phyloP scores from a whole-genome alignment of 1,140 invertebrate genomes.

The Orchestia grillus region DNA sequence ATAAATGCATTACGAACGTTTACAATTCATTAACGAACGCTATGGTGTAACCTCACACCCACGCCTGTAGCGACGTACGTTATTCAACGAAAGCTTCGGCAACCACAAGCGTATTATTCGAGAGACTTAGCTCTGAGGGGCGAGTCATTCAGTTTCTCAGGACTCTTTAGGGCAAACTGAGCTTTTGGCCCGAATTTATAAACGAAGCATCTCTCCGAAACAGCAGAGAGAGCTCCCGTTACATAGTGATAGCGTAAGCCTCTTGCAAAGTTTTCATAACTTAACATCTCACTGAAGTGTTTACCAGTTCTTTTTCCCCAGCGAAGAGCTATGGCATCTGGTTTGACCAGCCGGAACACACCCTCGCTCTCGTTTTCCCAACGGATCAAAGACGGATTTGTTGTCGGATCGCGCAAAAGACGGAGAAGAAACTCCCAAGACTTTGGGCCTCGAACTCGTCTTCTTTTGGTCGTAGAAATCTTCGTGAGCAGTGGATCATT shows the following conservation, averaged over 20 bases:
- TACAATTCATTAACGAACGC: too few relatives aligned
- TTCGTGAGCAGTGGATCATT: constrained; percentile 55
- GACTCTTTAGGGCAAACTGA: not conserved
- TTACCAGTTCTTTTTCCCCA: constrained; percentile 58
- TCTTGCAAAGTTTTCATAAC: constrained; percentile 58
- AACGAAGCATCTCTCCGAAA: constrained; percentile 57
- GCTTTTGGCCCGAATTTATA: constrained; percentile 59
- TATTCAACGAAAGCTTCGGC: not conserved
- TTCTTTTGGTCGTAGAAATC: constrained; percentile 57
- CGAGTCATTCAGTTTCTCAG: not conserved
- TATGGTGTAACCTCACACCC: too few relatives aligned
- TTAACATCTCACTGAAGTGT: constrained; percentile 54
- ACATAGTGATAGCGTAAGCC: constrained; percentile 58
- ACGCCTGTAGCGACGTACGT: not conserved
- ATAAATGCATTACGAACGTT: too few relatives aligned
- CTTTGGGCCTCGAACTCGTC: constrained; percentile 55
- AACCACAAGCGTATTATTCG: not conserved
- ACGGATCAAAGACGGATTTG: constrained; percentile 56
- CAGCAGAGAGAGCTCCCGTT: constrained; percentile 55
- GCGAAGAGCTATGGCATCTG: constrained; percentile 55
- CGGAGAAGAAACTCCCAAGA: constrained; percentile 59
- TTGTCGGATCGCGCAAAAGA: constrained; percentile 42
- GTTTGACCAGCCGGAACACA: constrained; percentile 48
- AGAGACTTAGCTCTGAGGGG: not conserved
- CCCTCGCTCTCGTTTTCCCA: constrained; percentile 59